Conservation (phyloP, 2,797 vertebrate genomes). For the Sebastolobus altivelis region DNA sequence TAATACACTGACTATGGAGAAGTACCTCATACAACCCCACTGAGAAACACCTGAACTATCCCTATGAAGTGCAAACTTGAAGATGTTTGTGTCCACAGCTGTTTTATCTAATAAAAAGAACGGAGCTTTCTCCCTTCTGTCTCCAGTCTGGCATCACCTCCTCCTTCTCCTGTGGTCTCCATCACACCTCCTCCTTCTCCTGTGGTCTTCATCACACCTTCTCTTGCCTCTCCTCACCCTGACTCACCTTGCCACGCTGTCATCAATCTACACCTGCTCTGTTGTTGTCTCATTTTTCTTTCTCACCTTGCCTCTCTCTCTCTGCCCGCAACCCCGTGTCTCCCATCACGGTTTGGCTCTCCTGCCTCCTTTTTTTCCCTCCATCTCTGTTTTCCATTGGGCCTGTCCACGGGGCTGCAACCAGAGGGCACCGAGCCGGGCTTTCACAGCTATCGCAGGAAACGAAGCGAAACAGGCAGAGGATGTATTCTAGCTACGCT, state of each 20-base stretch:
- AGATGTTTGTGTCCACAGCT: background rate
- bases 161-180: constrained; percentile 16
- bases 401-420: constrained; percentile 39
- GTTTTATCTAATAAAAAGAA: constrained; percentile 6
- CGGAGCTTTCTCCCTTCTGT: background rate
- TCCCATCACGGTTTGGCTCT: background rate
- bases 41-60: background rate
- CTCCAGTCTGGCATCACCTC: constrained; percentile 22
- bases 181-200: constrained; percentile 8
- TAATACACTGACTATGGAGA: background rate
- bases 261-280: constrained; percentile 59
- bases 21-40: background rate
- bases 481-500: constrained; percentile 30
- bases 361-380: background rate
- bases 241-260: constrained; percentile 36
- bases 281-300: constrained; percentile 47
- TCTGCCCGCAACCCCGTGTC: background rate
- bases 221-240: constrained; percentile 21
- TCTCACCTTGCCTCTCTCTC: constrained; percentile 40
- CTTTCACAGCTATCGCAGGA: constrained; percentile 50
- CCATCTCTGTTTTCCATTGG: constrained; percentile 1
- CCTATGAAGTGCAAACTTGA: background rate
- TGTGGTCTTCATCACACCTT: constrained; percentile 36
- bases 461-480: constrained; percentile 32
- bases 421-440: constrained; percentile 35